Evolutionary conservation across 2,888 invertebrate species (phyloP).

Genomic region (Melangyna quadrimaculata): DNA sequence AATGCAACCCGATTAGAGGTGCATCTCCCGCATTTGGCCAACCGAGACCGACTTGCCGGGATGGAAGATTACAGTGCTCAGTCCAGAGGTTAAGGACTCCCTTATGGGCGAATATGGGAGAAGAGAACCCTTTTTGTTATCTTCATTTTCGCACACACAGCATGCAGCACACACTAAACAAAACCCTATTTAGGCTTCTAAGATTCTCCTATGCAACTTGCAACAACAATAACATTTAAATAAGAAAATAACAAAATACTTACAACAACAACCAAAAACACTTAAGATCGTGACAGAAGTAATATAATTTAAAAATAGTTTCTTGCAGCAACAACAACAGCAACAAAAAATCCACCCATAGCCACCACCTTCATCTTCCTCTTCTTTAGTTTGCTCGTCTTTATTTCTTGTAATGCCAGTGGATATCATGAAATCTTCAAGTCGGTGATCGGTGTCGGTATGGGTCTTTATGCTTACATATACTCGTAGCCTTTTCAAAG

Average conservation of each 20-base stretch:
- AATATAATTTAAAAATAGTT: conserved; percentile 69
- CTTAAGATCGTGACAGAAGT: conserved; percentile 60
- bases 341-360: conserved; percentile 22
- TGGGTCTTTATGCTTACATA: not conserved
- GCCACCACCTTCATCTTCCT: conserved; percentile 28
- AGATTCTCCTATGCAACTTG: not conserved
- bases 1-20: conserved; percentile 66
- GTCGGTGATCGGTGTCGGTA: not conserved
- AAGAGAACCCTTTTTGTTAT: conserved; percentile 47
- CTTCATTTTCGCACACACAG: conserved; percentile 63
- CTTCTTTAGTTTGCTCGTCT: not conserved
- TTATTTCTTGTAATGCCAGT: conserved; percentile 50
- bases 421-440: conserved; percentile 62
- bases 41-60: not conserved
- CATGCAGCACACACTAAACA: conserved; percentile 61
- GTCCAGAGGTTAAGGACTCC: conserved; percentile 67
- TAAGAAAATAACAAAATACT: not conserved
- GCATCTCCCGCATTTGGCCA: conserved; percentile 15
- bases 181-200: conserved; percentile 59
- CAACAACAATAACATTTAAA: conserved; percentile 16
- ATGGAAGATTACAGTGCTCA: conserved; percentile 45
- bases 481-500: not conserved
- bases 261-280: not conserved
- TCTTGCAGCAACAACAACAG: not conserved
- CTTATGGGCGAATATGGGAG: conserved; percentile 32